These are phyloP conservation scores for Saccostrea echinata DNA, from an alignment of 1,140 invertebrate genomes.

Conservation along the genomic window DNA sequence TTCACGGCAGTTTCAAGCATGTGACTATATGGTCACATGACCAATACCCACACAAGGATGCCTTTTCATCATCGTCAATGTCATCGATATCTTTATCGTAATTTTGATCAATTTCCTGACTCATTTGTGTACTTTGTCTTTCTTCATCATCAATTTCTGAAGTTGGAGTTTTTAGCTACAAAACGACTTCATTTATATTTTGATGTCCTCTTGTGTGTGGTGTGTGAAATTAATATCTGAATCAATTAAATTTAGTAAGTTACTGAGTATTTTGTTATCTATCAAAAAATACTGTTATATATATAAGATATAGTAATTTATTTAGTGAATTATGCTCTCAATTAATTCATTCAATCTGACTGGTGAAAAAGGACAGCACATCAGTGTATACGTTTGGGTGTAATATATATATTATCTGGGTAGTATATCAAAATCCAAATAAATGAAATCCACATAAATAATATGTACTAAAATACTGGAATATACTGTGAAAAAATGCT, in stretches of 20 bases:
- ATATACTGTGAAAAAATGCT: not conserved
- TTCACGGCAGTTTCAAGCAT: conserved; percentile 21
- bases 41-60: conserved; percentile 12
- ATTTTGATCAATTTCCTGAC: conserved; percentile 35
- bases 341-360: not conserved
- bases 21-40: conserved; percentile 19
- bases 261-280: not conserved
- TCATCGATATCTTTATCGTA: conserved; percentile 10
- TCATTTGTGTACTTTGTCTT: conserved; percentile 25
- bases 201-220: not conserved
- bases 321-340: not conserved
- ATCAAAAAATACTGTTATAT: not conserved
- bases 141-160: conserved; percentile 12
- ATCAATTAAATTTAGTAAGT: not conserved
- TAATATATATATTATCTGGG: not conserved
- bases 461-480: not conserved
- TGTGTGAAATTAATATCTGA: not conserved
- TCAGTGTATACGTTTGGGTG: not conserved
- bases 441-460: conserved; percentile 2
- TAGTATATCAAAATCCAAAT: conserved; percentile 3
- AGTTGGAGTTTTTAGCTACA: not conserved
- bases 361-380: not conserved
- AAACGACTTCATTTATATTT: not conserved
- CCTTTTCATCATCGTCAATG: not conserved
- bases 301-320: not conserved